Evolutionary conservation across 2,113 vertebrate species (phyloP).

Genomic region (Nettapus auritus): DNA sequence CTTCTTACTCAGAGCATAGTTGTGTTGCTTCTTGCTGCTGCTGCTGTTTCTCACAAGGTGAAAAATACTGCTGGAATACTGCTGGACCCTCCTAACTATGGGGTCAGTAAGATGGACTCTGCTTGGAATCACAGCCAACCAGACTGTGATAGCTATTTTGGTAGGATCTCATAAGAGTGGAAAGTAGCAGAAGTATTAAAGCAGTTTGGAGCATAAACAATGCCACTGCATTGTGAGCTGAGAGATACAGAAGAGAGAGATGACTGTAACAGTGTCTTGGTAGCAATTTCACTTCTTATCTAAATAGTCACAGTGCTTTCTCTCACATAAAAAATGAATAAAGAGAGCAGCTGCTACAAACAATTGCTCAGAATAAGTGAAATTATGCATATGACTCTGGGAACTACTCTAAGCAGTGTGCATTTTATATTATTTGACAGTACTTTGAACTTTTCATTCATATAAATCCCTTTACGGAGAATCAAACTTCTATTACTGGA

Average conservation of each 20-base stretch:
- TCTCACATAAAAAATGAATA: not conserved
- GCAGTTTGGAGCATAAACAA: not conserved
- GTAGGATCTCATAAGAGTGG: not conserved
- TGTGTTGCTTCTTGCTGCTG: not conserved
- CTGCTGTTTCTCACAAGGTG: not conserved
- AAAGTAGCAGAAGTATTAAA: not conserved
- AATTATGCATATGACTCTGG: not conserved
- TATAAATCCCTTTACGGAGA: not conserved
- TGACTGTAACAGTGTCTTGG: not conserved
- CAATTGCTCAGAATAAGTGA: not conserved
- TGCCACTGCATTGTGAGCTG: not conserved
- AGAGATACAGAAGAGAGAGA: not conserved
- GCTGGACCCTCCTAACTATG: fast-evolving
- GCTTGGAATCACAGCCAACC: not conserved
- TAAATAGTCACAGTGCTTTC: not conserved
- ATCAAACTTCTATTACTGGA: not conserved
- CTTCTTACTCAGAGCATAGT: not conserved
- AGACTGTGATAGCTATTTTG: not conserved
- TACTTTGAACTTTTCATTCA: not conserved
- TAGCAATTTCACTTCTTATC: not conserved
- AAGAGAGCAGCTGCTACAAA: not conserved
- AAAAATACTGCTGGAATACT: not conserved
- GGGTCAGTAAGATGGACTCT: not conserved
- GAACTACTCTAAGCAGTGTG: not conserved
- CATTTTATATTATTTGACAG: not conserved